These are phyloP conservation scores for Heliocidaris erythrogramma DNA, from an alignment of 35 echinoderm and acorn worm genomes.

Conservation along the genomic window DNA sequence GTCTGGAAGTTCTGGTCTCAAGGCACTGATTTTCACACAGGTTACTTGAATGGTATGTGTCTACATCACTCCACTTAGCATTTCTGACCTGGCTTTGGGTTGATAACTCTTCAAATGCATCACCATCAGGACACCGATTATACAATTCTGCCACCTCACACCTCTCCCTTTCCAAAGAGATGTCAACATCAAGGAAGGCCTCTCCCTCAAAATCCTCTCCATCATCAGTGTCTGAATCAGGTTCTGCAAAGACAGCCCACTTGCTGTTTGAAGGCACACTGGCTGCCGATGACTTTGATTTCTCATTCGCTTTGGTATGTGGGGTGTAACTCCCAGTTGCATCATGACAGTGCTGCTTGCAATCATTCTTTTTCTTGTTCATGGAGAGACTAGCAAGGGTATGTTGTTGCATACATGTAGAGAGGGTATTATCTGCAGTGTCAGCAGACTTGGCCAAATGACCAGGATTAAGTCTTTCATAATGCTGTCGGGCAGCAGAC, in stretches of 20 bases:
- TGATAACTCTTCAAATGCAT: neutral
- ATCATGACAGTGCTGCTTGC: neutral
- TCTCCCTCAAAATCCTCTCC: neutral
- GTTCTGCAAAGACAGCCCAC: neutral
- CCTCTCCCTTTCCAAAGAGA: neutral
- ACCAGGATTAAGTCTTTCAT: neutral
- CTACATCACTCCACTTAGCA: neutral
- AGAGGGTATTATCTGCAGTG: neutral
- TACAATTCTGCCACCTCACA: neutral
- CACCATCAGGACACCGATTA: no score
- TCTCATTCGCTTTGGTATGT: neutral
- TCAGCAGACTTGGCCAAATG: neutral
- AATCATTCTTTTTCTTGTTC: neutral
- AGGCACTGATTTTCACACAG: neutral
- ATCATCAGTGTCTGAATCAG: neutral
- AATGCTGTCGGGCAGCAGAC: neutral
- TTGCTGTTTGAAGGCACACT: neutral
- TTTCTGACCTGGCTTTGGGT: neutral
- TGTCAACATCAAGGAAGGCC: neutral
- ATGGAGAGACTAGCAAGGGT: neutral
- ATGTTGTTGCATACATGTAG: no score
- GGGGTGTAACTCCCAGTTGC: neutral
- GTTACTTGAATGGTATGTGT: neutral
- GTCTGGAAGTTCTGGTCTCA: neutral
- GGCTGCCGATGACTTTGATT: neutral